Conservation (phyloP, 2,797 vertebrate genomes). For the Alca torda region DNA sequence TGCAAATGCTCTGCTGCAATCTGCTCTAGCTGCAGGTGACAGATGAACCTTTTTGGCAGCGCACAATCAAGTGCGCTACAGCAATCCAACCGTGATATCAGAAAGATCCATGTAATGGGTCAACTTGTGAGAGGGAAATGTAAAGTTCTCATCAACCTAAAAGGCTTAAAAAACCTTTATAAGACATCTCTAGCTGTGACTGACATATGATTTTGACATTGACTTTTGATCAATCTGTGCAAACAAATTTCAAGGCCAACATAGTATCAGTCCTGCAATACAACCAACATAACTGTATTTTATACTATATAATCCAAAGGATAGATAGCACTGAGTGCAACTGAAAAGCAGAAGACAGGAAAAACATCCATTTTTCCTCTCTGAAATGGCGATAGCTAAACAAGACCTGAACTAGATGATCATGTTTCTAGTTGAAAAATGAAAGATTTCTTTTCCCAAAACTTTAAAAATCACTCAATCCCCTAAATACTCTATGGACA, state of each 20-base stretch:
- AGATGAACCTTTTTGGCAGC: slow-evolving; percentile 28
- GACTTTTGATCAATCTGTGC: slow-evolving; percentile 6
- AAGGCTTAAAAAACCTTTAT: slow-evolving; percentile 32
- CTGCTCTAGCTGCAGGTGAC: slow-evolving; percentile 18
- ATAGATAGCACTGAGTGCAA: background rate
- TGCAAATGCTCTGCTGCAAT: background rate
- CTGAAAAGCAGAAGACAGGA: background rate
- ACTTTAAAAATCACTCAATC: background rate
- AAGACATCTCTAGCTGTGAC: slow-evolving; percentile 10
- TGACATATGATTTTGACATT: slow-evolving; percentile 11
- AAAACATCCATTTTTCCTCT: background rate
- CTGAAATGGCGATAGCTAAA: background rate
- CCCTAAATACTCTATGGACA: background rate
- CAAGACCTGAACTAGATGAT: background rate
- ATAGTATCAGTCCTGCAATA: background rate
- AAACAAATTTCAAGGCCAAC: slow-evolving; percentile 24
- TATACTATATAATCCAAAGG: background rate
- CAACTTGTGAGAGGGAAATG: background rate
- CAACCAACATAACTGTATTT: background rate
- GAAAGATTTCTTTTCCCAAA: background rate
- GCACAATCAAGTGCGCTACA: background rate
- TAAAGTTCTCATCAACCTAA: slow-evolving; percentile 26
- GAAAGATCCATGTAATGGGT: slow-evolving; percentile 22
- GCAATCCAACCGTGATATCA: background rate
- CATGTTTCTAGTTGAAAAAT: background rate